Evolutionary conservation across 35 echinoderm and acorn worm genomes (phyloP).

Genomic region (Hemicentrotus pulcherrimus): DNA sequence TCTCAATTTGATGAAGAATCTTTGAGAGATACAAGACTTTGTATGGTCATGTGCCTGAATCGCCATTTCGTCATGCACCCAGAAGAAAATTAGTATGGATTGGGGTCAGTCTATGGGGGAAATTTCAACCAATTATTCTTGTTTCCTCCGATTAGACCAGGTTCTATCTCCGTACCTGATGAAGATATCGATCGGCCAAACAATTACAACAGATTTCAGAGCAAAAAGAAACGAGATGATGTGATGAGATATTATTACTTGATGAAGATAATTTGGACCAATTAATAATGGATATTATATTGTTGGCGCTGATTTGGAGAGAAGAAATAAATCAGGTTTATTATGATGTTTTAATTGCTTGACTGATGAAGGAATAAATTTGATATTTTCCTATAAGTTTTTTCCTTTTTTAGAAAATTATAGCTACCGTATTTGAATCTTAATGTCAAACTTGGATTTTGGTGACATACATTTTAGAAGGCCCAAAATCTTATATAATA

Average conservation of each 20-base stretch:
- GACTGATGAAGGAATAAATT: too few species aligned
- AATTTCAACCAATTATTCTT: neutral
- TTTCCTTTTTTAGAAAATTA: too few species aligned
- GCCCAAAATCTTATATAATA: too few species aligned
- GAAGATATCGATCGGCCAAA: neutral
- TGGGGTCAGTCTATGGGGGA: slow-evolving; percentile 24
- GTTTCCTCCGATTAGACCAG: neutral
- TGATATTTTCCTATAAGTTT: too few species aligned
- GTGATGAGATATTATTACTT: neutral
- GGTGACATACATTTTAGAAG: too few species aligned
- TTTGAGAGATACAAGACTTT: neutral
- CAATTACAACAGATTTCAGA: neutral
- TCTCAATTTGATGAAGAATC: neutral
- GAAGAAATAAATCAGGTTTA: neutral
- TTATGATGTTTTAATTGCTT: too few species aligned
- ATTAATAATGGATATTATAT: neutral
- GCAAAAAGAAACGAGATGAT: neutral
- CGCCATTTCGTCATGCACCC: neutral
- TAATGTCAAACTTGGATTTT: too few species aligned
- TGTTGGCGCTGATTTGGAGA: neutral
- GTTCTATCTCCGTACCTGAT: neutral
- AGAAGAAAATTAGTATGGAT: slow-evolving; percentile 28
- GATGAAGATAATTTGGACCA: neutral
- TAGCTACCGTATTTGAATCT: too few species aligned
- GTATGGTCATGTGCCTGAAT: neutral